phyloP scores from a whole-genome alignment of 1,140 invertebrate genomes.

The Lamellibrachia luymesi region DNA sequence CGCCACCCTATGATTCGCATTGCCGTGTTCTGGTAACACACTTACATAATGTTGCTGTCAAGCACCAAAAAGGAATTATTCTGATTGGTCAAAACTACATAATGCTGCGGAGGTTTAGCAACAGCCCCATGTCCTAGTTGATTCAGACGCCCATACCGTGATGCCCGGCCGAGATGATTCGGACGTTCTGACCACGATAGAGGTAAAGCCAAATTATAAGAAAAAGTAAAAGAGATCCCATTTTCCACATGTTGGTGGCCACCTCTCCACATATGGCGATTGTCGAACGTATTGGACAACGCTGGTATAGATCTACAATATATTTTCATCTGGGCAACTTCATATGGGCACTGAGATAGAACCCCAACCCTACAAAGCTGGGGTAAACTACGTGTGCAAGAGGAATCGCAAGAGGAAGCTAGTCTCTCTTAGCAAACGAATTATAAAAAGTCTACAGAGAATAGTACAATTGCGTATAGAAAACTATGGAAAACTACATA shows the following conservation, averaged over 20 bases:
- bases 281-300: neutral
- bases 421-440: too few relatives aligned
- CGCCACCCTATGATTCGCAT: neutral
- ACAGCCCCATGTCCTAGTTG: neutral
- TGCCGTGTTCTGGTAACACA: neutral
- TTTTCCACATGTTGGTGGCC: neutral
- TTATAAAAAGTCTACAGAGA: too few relatives aligned
- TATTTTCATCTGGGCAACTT: too few relatives aligned
- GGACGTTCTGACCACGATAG: neutral
- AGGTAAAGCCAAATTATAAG: neutral
- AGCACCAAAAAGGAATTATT: neutral
- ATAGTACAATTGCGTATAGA: too few relatives aligned
- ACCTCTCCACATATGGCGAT: neutral
- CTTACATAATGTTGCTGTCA: neutral
- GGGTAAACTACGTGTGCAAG: too few relatives aligned
- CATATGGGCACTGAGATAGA: too few relatives aligned
- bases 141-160: neutral
- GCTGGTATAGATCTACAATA: too few relatives aligned
- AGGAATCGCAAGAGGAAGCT: too few relatives aligned
- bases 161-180: neutral
- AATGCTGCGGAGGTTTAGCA: neutral
- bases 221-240: neutral
- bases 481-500: too few relatives aligned
- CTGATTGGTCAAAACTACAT: neutral
- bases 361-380: neutral